Conservation (phyloP, 2,888 invertebrate genomes). For the Plusia festucae region DNA sequence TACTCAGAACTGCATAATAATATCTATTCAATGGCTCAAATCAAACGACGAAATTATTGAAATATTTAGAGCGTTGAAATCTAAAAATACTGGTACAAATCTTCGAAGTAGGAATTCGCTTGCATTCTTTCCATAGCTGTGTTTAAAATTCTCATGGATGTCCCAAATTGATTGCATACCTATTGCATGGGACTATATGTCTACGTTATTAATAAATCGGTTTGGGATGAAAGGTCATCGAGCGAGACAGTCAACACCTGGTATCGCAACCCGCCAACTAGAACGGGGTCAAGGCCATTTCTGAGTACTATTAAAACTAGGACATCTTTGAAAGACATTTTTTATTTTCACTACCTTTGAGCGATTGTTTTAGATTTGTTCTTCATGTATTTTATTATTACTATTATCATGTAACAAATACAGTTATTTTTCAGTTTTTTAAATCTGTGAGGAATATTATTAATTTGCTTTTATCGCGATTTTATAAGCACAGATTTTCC, state of each 20-base stretch:
- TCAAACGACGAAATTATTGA: too few relatives aligned
- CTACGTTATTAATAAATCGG: constrained; percentile 62
- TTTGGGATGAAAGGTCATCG: constrained; percentile 74
- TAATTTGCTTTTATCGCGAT: too few relatives aligned
- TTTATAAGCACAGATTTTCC: too few relatives aligned
- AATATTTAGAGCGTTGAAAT: not conserved
- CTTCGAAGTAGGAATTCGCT: not conserved
- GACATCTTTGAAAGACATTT: constrained; percentile 56
- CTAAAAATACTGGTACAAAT: not conserved
- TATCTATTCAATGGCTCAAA: too few relatives aligned
- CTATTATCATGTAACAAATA: not conserved
- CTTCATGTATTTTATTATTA: not conserved
- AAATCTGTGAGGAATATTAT: too few relatives aligned
- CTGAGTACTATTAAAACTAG: constrained; percentile 76
- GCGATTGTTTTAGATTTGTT: constrained; percentile 32
- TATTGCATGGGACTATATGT: constrained; percentile 28
- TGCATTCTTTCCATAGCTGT: too few relatives aligned
- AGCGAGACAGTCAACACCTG: constrained; percentile 69
- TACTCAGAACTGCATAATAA: constrained; percentile 6
- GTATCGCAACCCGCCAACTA: constrained; percentile 75
- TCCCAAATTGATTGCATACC: not conserved
- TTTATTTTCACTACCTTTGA: constrained; percentile 61
- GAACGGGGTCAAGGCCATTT: constrained; percentile 86
- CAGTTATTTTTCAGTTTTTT: too few relatives aligned
- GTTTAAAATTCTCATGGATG: not conserved